Conservation (phyloP, 64 coral and sea anemone genomes). For the Montipora efflorescens region DNA sequence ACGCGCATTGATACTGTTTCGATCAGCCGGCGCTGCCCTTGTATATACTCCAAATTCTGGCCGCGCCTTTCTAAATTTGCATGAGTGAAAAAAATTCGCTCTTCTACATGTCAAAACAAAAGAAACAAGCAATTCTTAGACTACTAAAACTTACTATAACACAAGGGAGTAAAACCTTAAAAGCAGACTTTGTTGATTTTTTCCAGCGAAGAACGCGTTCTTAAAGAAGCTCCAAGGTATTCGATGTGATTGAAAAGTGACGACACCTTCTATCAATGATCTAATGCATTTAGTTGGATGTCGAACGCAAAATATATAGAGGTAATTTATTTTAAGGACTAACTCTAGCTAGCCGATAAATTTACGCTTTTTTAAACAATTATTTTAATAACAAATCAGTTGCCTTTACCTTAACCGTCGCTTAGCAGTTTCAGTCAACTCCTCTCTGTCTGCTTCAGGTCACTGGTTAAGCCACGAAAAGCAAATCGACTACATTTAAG, state of each 20-base stretch:
- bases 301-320: background rate
- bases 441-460: background rate
- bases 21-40: no score
- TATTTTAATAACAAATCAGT: background rate
- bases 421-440: background rate
- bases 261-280: no score
- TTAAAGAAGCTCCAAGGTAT: no score
- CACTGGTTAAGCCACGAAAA: background rate
- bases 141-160: no score
- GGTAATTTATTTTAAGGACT: background rate
- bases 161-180: background rate
- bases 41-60: background rate
- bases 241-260: no score
- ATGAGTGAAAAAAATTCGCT: no score
- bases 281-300: background rate
- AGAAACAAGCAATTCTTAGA: no score
- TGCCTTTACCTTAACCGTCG: background rate
- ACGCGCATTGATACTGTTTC: background rate
- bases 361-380: background rate
- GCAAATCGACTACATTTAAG: conserved; percentile 36
- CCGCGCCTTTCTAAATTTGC: background rate
- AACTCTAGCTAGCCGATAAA: background rate
- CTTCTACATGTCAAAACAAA: no score
- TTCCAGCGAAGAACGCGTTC: background rate
- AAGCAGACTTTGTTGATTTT: background rate